Percentiles rank a stretch among this genome's conserved stretches.
Evolutionary conservation across 2,113 vertebrate species (phyloP).

Genomic region (Equus przewalskii): DNA sequence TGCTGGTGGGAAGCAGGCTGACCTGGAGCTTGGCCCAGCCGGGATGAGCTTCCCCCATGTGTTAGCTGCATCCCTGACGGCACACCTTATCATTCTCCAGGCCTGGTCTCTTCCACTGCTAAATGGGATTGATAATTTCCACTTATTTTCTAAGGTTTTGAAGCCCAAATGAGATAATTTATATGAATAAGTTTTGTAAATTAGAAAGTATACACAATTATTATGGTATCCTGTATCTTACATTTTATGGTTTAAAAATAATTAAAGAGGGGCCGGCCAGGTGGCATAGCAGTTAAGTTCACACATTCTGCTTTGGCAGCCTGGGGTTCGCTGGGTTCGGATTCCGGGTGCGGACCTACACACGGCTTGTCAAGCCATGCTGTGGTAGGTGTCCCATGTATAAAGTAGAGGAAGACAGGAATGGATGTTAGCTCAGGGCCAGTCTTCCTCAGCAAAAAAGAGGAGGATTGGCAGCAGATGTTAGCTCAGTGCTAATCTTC

Average conservation of each 20-base stretch:
- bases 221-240: not conserved
- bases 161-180: conserved; percentile 1
- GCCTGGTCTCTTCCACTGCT: not conserved
- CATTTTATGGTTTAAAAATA: conserved; percentile 31
- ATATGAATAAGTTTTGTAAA: not conserved
- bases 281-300: too few relatives aligned
- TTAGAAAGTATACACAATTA: not conserved
- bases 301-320: too few relatives aligned
- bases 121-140: not conserved
- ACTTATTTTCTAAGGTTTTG: not conserved
- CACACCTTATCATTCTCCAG: not conserved
- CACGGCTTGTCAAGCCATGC: too few relatives aligned
- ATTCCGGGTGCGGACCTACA: too few relatives aligned
- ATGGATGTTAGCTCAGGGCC: too few relatives aligned
- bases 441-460: too few relatives aligned
- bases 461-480: too few relatives aligned
- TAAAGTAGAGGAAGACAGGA: too few relatives aligned
- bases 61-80: not conserved
- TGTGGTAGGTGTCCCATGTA: too few relatives aligned
- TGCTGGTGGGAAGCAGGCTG: not conserved
- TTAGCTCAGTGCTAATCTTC: too few relatives aligned
- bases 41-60: not conserved
- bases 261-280: not conserved
- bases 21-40: not conserved
- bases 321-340: too few relatives aligned